phyloP scores from a whole-genome alignment of 2,113 vertebrate species.

The Sitta europaea region DNA sequence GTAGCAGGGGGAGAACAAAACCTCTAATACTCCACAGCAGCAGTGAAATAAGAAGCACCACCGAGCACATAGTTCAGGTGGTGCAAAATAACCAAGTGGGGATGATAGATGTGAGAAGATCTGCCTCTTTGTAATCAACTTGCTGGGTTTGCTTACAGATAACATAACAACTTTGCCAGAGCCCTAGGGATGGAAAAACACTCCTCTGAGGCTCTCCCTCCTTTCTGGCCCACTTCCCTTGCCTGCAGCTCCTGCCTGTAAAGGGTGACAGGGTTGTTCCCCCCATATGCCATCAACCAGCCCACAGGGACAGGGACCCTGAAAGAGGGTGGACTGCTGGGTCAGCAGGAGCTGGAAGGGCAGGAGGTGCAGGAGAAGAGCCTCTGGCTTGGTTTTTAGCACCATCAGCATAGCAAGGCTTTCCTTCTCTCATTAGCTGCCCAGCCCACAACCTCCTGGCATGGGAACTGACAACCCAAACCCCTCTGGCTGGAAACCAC shows the following conservation, averaged over 20 bases:
- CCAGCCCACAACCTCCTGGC: rapidly evolving
- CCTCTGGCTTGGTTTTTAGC: not conserved
- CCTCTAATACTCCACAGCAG: not conserved
- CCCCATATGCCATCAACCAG: not conserved
- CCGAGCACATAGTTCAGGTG: rapidly evolving
- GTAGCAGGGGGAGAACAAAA: not conserved
- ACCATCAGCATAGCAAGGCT: not conserved
- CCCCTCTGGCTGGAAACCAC: not conserved
- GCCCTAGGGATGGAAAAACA: not conserved
- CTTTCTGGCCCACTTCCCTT: not conserved
- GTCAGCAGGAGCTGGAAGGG: not conserved
- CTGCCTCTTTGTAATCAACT: not conserved
- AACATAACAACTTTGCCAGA: not conserved
- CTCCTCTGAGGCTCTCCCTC: not conserved
- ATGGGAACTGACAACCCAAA: rapidly evolving
- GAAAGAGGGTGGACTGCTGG: not conserved
- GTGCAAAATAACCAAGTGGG: rapidly evolving
- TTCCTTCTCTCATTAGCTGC: not conserved
- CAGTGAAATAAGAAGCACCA: not conserved
- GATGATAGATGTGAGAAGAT: not conserved
- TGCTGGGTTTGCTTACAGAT: not conserved
- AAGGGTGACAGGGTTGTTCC: rapidly evolving
- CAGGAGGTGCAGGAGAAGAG: not conserved
- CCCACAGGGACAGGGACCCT: not conserved
- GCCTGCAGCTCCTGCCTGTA: not conserved